Evolutionary conservation across 2,888 invertebrate species (phyloP).

Genomic region (Nomada lathburiana): DNA sequence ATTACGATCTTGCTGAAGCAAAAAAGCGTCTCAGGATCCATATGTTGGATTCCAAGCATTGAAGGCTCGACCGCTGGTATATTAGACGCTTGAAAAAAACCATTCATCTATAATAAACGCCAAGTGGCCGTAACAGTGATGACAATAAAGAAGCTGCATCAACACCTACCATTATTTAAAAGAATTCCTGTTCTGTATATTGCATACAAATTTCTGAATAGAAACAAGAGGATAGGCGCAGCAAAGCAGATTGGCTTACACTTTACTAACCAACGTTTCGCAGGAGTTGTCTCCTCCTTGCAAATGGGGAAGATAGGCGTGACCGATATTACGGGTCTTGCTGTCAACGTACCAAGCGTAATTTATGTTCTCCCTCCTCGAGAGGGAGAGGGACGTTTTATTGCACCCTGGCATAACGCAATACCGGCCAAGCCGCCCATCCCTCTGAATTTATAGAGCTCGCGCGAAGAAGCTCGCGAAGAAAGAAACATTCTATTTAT

Average conservation of each 20-base stretch:
- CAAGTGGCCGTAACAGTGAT: no score
- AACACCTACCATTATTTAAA: background rate
- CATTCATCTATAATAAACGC: no score
- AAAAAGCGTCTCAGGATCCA: background rate
- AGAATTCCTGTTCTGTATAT: background rate
- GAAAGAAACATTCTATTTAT: constrained; percentile 45
- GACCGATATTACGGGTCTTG: constrained; percentile 45
- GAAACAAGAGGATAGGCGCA: background rate
- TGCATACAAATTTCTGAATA: background rate
- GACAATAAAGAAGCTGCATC: no score
- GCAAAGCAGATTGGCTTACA: background rate
- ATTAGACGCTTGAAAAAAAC: background rate
- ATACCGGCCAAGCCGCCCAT: constrained; percentile 42
- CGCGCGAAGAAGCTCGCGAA: constrained; percentile 1
- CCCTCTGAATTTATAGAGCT: constrained; percentile 48
- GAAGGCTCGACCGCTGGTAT: no score
- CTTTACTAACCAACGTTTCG: constrained; percentile 8
- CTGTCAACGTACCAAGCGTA: constrained; percentile 41
- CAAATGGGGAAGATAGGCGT: constrained; percentile 1
- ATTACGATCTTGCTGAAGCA: constrained; percentile 1
- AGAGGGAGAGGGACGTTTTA: constrained; percentile 63
- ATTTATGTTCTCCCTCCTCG: constrained; percentile 45
- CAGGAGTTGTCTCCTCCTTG: constrained; percentile 10
- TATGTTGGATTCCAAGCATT: background rate
- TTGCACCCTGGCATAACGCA: constrained; percentile 56